A percentile compares a stretch with the other conserved stretches of the same genome.
Evolutionary conservation across 1,140 invertebrate genomes (phyloP).

Genomic region (Ridgeia piscesae): DNA sequence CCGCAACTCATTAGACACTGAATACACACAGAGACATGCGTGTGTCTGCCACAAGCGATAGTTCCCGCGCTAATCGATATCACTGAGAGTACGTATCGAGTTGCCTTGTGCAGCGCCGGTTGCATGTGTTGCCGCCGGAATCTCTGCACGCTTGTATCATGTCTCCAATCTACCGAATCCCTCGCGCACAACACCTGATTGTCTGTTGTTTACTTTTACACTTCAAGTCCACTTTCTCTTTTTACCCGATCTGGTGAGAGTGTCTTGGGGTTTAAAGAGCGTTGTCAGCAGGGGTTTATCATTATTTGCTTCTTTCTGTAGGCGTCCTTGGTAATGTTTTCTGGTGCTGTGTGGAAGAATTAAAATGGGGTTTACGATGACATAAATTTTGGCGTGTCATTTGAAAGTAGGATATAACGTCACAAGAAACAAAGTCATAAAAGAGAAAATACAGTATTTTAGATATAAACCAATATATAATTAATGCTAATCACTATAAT

Average conservation of each 20-base stretch:
- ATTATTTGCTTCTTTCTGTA: no score
- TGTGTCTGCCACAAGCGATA: neutral
- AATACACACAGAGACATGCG: neutral
- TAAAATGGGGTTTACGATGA: no score
- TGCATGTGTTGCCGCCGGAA: neutral
- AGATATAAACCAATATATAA: no score
- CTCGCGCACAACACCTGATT: neutral
- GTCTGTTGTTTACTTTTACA: neutral
- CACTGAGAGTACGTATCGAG: neutral
- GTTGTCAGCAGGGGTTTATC: neutral
- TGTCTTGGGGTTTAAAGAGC: neutral
- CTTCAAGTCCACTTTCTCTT: neutral
- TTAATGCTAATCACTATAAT: no score
- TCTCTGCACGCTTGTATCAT: neutral
- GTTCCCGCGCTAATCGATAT: neutral
- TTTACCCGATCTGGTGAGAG: neutral
- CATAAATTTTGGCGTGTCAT: no score
- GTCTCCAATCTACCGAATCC: neutral
- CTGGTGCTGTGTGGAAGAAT: no score
- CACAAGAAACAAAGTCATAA: no score
- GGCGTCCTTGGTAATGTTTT: no score
- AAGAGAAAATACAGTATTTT: no score
- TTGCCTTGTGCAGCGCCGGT: neutral
- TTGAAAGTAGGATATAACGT: no score
- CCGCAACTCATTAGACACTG: neutral